Evolutionary conservation across 2,888 invertebrate species (phyloP), one percentile per base, ranked within the genome.

Genomic region (Drosophila prostipennis): DNA sequence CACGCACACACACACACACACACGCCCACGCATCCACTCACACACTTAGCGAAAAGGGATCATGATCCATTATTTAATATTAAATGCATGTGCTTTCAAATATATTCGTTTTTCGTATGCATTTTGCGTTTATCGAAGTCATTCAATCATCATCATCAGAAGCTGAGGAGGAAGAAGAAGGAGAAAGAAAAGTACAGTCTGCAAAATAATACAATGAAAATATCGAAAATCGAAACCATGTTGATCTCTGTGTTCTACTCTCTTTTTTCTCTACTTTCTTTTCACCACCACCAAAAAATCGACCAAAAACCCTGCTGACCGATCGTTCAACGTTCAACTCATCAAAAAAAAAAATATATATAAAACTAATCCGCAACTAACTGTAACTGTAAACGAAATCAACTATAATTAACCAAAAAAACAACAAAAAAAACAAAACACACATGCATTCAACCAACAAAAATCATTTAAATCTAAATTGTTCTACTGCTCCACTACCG

Each of bases 251-350:
- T 89, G 75, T 81, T 83, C 70, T 78, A 72, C 69, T 71, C 60
- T 75, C 76, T 71, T 67, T 78, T 76, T 86, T 80, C 80, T 89
- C 76, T 80, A 80, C 77, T 87, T 83, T 79, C 87, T 76, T 87
- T 89, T 79, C 72, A 73, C 48, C 72, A 73, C 42, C 37, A 48
- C 40, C 16, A 37, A 61, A 61, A 72, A 77, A 77, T 64, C 54
- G 54, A 71, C 48, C 42, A 61, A 70, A 60, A 40, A 71, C 59
- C 61, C 54, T 72, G 59, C 73, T 63, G 73, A 72, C 64, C 63
- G 71, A 72, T 71, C 73, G 71, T 72, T 61, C 71, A 63, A 79
- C 63, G 74, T 60, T 61, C 72, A 56, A 74, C 72, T 74, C 73
- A 61, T 71, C 72, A 73, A 49, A 49, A 43, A 40, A 40, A 40